Conservation (phyloP, 2,888 invertebrate genomes). For the Callyntrura guangdongensis region DNA sequence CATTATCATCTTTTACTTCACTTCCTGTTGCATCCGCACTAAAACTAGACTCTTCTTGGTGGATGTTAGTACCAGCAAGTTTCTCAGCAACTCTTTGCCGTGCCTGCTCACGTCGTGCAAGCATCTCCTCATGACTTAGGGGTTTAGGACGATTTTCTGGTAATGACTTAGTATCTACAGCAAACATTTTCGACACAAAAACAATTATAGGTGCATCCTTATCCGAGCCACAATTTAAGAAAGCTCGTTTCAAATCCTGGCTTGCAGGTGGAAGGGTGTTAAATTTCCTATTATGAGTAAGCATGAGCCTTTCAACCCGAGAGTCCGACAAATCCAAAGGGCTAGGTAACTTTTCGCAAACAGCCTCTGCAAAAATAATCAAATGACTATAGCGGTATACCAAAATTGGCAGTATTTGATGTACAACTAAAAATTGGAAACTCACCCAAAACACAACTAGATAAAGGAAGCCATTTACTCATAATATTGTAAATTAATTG, state of each 20-base stretch:
- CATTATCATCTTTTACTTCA: slow-evolving; percentile 71
- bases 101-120: slow-evolving; percentile 89
- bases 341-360: slow-evolving; percentile 93
- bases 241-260: slow-evolving; percentile 90
- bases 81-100: slow-evolving; percentile 89
- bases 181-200: slow-evolving; percentile 96
- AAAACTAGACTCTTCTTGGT: slow-evolving; percentile 54
- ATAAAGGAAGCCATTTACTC: slow-evolving; percentile 96
- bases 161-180: slow-evolving; percentile 90
- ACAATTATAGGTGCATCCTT: slow-evolving; percentile 90
- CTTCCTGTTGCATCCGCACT: slow-evolving; percentile 55
- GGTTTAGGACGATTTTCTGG: slow-evolving; percentile 93
- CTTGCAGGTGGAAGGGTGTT: slow-evolving; percentile 90
- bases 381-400: not conserved
- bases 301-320: slow-evolving; percentile 94
- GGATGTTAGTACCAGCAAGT: slow-evolving; percentile 81
- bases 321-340: slow-evolving; percentile 92
- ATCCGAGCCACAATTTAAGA: slow-evolving; percentile 90
- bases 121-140: slow-evolving; percentile 92
- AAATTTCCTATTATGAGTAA: slow-evolving; percentile 90
- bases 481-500: slow-evolving; percentile 93
- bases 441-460: slow-evolving; percentile 90
- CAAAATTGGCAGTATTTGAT: not conserved
- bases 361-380: slow-evolving; percentile 88
- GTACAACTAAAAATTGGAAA: no score